Base-by-base conservation (phyloP, 2,113 vertebrate species). In the Microtus ochrogaster region DNA sequence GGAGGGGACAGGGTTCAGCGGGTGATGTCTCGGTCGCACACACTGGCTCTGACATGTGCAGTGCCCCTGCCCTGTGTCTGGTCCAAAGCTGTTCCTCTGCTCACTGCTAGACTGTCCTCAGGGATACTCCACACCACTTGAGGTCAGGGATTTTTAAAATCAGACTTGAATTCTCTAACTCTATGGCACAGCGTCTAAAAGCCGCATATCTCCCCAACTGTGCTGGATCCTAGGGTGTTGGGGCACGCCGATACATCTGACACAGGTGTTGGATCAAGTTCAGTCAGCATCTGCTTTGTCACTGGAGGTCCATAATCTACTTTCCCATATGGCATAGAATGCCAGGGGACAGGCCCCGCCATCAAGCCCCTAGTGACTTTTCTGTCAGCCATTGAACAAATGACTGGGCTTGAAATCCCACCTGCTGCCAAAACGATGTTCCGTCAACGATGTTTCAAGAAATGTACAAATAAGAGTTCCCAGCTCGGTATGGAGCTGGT, bases 1-100 rank as follows among this genome's bases (percentile, higher is more conserved):
- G 16, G 16, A 33, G 47, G 26, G 47, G 41, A 1, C 13, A 85
- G 17, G 19, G 39, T 41, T 16, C 39, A 3, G 9, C 0, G 0
- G 19, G 44, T 77, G 72, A 74, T 30, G 47, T 3, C 77, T 30
- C 14, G 5, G 49, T 52, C 1, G 0, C 11, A 14, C 1, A 5
- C 0, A 0, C 55, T 30, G 26, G 68, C 74, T 39, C 28, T 14
- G 7, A 11, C 2, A 0, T 7, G 44, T 13, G 7, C 4, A 0
- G 2, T 0, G 0, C 4, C 0, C 7, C 30, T 14, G 41, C 19
- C 47, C 14, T 0, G 0, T 7, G 65, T 66, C 78, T 26, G 36
- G 58, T 12, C 21, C 49, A 65, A 1, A 0, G 26, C 44, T 7
- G n/a, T 63, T 13, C 33, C 0, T 13, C n/a, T 9, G 0, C 10